Conservation (phyloP, 2,113 vertebrate species). For the Promerops cafer region DNA sequence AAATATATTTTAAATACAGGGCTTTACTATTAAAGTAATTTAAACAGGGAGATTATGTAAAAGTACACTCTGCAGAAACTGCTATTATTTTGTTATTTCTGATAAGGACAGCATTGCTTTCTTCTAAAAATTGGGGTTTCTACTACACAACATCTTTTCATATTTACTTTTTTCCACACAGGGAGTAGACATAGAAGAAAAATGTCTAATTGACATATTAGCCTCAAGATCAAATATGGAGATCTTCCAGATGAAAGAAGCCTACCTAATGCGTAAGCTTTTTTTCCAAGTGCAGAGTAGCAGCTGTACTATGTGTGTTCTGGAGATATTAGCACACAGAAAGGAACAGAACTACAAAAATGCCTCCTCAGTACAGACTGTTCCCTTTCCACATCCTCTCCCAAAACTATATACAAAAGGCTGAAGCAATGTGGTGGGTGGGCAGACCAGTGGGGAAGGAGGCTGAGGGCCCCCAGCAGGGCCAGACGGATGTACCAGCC, state of each 20-base stretch:
- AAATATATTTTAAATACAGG: background rate
- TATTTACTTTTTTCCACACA: conserved; percentile 33
- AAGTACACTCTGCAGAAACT: background rate
- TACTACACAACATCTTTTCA: background rate
- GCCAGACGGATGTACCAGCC: background rate
- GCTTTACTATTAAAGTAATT: background rate
- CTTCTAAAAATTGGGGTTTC: background rate
- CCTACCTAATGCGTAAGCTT: conserved; percentile 73
- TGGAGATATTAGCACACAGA: background rate
- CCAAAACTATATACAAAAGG: background rate
- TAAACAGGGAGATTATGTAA: background rate
- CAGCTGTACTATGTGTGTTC: background rate
- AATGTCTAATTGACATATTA: conserved; percentile 78
- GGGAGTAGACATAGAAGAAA: conserved; percentile 75
- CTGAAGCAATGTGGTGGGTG: background rate
- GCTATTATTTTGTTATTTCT: background rate
- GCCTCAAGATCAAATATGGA: conserved; percentile 77
- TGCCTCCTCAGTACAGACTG: background rate
- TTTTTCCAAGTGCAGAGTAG: background rate
- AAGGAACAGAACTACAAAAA: background rate
- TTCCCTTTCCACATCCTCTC: background rate
- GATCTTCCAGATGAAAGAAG: conserved; percentile 77
- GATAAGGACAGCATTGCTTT: background rate
- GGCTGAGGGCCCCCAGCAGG: background rate
- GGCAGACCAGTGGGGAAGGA: fast-evolving